Percentiles rank a stretch among this genome's conserved stretches.
phyloP scores from a whole-genome alignment of 2,113 vertebrate genomes.

The Psilopogon haemacephalus region DNA sequence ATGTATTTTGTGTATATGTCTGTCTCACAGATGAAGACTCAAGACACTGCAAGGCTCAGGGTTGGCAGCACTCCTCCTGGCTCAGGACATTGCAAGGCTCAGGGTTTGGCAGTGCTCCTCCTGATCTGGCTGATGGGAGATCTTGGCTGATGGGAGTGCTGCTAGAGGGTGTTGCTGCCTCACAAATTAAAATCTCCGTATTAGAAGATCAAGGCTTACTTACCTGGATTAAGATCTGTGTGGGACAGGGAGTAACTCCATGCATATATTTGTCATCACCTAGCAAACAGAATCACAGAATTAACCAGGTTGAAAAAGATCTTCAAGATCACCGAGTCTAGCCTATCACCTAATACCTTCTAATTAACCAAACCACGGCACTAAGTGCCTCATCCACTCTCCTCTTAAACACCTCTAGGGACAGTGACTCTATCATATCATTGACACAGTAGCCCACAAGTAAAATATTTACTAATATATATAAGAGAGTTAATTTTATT shows the following conservation, averaged over 20 bases:
- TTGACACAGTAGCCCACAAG: not conserved
- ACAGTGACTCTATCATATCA: not conserved
- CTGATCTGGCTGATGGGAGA: not conserved
- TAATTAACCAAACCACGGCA: too few species aligned
- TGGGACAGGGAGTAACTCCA: not conserved
- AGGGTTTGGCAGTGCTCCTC: not conserved
- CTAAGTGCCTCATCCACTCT: too few species aligned
- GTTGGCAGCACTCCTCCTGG: not conserved
- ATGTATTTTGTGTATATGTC: not conserved
- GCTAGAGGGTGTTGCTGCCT: not conserved
- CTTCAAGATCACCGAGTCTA: too few species aligned
- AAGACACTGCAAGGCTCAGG: rapidly evolving
- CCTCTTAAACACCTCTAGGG: too few species aligned
- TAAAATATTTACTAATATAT: not conserved
- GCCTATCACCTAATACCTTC: too few species aligned
- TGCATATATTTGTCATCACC: not conserved
- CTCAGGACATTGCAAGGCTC: not conserved
- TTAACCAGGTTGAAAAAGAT: not conserved
- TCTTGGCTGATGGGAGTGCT: rapidly evolving
- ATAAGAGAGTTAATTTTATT: not conserved
- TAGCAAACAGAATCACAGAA: not conserved
- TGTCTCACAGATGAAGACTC: not conserved
- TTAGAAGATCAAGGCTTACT: not conserved
- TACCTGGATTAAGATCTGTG: not conserved
- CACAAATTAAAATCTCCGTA: not conserved